These are phyloP conservation scores for Steinernema scapterisci DNA, from an alignment of 2,888 invertebrate genomes.

Conservation along the genomic window DNA sequence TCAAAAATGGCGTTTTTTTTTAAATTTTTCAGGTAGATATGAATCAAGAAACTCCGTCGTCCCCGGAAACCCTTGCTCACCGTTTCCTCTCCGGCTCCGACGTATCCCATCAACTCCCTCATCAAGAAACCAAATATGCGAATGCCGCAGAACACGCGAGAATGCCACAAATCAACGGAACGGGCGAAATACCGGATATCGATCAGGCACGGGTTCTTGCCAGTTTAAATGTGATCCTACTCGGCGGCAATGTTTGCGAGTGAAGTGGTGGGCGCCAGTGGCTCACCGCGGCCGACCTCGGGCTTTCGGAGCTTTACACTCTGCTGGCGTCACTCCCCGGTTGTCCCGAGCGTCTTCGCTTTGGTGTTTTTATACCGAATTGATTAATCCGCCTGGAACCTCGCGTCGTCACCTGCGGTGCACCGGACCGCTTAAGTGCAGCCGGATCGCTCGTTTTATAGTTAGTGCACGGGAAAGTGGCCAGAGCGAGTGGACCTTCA, in stretches of 20 bases:
- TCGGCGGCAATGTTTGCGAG: slow-evolving; percentile 25
- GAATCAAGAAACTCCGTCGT: too few relatives aligned
- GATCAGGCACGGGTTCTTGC: background rate
- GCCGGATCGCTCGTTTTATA: too few relatives aligned
- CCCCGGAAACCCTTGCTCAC: too few relatives aligned
- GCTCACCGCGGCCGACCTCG: slow-evolving; percentile 13
- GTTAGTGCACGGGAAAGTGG: too few relatives aligned
- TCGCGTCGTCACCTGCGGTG: background rate
- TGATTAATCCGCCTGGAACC: slow-evolving; percentile 3
- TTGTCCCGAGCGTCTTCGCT: slow-evolving; percentile 11
- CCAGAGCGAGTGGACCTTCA: too few relatives aligned
- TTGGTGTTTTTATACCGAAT: slow-evolving; percentile 14
- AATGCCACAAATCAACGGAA: background rate
- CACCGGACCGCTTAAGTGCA: too few relatives aligned
- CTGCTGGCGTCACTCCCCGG: background rate
- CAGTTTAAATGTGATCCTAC: slow-evolving; percentile 24
- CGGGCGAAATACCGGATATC: slow-evolving; percentile 4
- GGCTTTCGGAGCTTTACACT: background rate
- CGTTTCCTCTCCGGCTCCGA: too few relatives aligned
- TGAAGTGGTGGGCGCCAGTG: slow-evolving; percentile 28
- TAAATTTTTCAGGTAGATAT: too few relatives aligned
- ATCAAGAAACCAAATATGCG: too few relatives aligned
- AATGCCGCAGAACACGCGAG: background rate
- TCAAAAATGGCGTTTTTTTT: too few relatives aligned
- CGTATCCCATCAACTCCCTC: too few relatives aligned